A percentile compares a stretch with the other conserved stretches of the same genome.
These are phyloP conservation scores for Matsumurasca onukii DNA, from an alignment of 1,140 invertebrate genomes.

Conservation along the genomic window DNA sequence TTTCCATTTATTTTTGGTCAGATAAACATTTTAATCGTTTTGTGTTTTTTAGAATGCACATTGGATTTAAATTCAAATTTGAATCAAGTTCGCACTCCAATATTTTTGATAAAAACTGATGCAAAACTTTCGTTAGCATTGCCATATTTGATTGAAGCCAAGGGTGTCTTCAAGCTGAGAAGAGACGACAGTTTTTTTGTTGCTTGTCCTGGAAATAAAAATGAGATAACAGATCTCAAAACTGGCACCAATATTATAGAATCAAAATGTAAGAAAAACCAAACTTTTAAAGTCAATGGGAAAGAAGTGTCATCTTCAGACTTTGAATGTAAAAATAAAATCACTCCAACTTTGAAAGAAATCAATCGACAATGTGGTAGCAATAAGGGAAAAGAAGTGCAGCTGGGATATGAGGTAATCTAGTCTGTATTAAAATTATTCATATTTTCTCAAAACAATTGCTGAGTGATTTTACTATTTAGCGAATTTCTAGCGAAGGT, in stretches of 20 bases:
- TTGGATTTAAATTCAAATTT: conserved; percentile 16
- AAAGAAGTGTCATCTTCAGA: not conserved
- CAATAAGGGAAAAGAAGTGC: not conserved
- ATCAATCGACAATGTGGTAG: conserved; percentile 7
- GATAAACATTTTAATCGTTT: too few species aligned
- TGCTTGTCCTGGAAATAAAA: conserved; percentile 12
- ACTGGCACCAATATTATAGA: not conserved
- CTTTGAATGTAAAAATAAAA: conserved; percentile 21
- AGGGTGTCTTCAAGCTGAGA: conserved; percentile 11
- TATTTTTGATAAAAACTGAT: conserved; percentile 7
- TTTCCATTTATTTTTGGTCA: too few species aligned
- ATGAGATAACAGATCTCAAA: conserved; percentile 8
- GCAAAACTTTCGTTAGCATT: not conserved
- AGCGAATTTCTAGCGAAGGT: too few species aligned
- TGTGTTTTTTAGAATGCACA: conserved; percentile 8
- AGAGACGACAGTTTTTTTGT: conserved; percentile 5
- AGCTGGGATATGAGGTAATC: conserved; percentile 19
- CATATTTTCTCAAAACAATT: too few species aligned
- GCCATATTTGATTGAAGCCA: conserved; percentile 3
- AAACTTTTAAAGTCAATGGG: not conserved
- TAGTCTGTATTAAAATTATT: too few species aligned
- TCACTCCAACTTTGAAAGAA: conserved; percentile 11
- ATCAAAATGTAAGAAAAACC: conserved; percentile 11
- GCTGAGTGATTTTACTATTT: too few species aligned
- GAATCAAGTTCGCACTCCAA: conserved; percentile 5